These are phyloP conservation scores for Monarcha castaneiventris DNA, from an alignment of 2,113 vertebrate species.

Conservation along the genomic window DNA sequence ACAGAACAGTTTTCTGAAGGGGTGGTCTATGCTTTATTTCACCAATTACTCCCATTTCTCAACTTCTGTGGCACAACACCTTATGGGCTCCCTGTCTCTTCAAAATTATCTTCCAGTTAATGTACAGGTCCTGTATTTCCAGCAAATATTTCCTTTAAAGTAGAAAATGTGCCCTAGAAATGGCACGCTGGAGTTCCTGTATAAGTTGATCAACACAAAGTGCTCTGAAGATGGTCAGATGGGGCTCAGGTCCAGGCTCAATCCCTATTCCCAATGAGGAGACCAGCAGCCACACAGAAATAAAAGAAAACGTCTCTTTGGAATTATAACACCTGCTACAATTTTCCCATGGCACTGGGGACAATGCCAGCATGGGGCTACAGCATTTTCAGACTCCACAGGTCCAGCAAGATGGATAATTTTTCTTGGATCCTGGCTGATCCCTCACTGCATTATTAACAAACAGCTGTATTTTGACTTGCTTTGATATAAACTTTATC, in stretches of 20 bases:
- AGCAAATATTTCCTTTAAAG: background rate
- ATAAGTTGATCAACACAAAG: background rate
- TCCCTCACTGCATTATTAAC: background rate
- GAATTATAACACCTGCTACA: background rate
- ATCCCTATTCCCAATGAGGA: accelerated
- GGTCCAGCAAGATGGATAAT: background rate
- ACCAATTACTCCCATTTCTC: background rate
- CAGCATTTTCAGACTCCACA: background rate
- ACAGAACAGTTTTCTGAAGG: background rate
- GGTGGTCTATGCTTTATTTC: background rate
- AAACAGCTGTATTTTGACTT: background rate
- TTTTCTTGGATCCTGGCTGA: background rate
- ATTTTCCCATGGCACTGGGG: background rate
- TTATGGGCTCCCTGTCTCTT: accelerated
- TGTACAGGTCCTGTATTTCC: background rate
- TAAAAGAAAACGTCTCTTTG: background rate
- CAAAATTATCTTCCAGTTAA: background rate
- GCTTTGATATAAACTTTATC: background rate
- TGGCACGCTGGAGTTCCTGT: background rate
- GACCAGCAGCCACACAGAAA: background rate
- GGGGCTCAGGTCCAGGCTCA: background rate
- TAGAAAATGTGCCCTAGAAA: background rate
- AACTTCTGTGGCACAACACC: background rate
- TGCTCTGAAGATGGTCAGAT: background rate
- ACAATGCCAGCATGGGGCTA: background rate